Base-by-base conservation (phyloP, 2,888 invertebrate genomes). In the Amaurobius ferox region DNA sequence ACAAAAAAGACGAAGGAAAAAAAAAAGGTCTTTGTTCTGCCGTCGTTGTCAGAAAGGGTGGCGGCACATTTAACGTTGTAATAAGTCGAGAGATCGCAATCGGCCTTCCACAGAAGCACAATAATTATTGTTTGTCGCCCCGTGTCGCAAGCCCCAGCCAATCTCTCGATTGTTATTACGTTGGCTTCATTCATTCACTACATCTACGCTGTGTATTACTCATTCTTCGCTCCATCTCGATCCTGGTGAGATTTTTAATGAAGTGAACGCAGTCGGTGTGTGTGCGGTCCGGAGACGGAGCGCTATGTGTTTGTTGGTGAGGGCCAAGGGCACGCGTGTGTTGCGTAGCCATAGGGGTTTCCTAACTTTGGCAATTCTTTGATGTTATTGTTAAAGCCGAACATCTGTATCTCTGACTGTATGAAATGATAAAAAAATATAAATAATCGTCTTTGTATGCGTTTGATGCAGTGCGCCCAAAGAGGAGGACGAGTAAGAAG, bases 111-210 rank as follows among this genome's bases (percentile, higher is more conserved):
- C 62, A 30, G 67, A 70, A 83, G 77, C 77, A 83, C 83, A 83
- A 83, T 83, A 83, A 83, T 83, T 83, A 83, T 83, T 83, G 83
- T 83, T 77, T 71, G 83, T 77, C 83, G 83, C 77, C 71, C 62
- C 32, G 83, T 83, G 83, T 83, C 83, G 83, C 77, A 83, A 83
- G 77, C 44, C 44, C 78, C 39, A 2, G 30, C 30, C 64, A 29
- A 13, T 64, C 29, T 64, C 64, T 35, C 81, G 55, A 81, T 81
- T 81, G 74, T 81, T 81, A 48, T 70, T 32, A 19, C 19, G 19
- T 67, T 67, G 26, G 44, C 68, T 61, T 30, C 74, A 74, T 74
- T 70, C 81, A 74, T 23, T 55, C 55, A 55, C 39, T 80, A 81
- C 81, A 61, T 81, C 74, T 74, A 74, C 81, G 40, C 23, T 9